Percentiles rank a stretch among this genome's conserved stretches.
Evolutionary conservation across 2,113 vertebrate genomes (phyloP).

Genomic region (Callionymus lyra): DNA sequence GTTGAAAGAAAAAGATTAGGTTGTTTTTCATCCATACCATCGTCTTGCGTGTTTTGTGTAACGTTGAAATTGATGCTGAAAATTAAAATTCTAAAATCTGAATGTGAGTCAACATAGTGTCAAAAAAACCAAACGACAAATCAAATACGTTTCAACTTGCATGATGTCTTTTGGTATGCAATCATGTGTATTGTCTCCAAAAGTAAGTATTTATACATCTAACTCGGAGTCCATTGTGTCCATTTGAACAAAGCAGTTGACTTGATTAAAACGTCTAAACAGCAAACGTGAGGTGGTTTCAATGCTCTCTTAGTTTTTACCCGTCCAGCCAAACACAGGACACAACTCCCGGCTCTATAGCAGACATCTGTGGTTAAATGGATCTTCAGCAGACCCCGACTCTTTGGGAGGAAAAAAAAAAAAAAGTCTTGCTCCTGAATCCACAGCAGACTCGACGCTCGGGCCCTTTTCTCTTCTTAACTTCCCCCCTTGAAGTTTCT

Average conservation of each 20-base stretch:
- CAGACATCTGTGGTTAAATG: conserved; percentile 52
- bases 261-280: conserved; percentile 12
- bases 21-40: no score
- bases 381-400: conserved; percentile 49
- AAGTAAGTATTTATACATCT: no score
- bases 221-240: background rate
- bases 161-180: no score
- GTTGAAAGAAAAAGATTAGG: no score
- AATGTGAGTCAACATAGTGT: no score
- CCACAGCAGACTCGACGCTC: conserved; percentile 42
- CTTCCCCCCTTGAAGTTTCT: conserved; percentile 61
- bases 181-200: no score
- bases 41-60: no score
- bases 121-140: no score
- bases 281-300: conserved; percentile 4
- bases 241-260: conserved; percentile 4
- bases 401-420: no score
- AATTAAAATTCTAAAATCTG: no score
- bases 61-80: no score
- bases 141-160: no score
- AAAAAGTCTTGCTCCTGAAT: conserved; percentile 62
- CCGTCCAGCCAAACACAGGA: conserved; percentile 14
- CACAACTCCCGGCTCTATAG: conserved; percentile 5
- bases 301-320: conserved; percentile 9
- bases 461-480: conserved; percentile 50